These are phyloP conservation scores for Cantharis nigra DNA, from an alignment of 2,888 invertebrate genomes.

Conservation along the genomic window DNA sequence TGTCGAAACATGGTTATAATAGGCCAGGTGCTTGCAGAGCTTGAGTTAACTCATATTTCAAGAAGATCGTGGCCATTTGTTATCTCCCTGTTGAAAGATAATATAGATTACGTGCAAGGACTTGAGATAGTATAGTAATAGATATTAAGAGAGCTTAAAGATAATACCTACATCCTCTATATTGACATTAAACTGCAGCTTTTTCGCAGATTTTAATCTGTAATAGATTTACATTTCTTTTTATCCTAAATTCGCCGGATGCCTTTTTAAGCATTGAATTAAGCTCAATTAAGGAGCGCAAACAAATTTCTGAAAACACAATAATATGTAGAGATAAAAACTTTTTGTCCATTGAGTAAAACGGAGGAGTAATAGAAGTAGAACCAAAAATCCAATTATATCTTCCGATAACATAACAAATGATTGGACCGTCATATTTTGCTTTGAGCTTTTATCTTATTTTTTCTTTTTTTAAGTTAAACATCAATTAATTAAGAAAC, in stretches of 20 bases:
- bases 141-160: slow-evolving; percentile 27
- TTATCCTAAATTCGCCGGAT: not conserved
- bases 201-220: not conserved
- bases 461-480: slow-evolving; percentile 22
- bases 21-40: slow-evolving; percentile 16
- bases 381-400: slow-evolving; percentile 39
- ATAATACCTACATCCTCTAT: not conserved
- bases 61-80: slow-evolving; percentile 41
- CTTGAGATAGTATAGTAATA: slow-evolving; percentile 39
- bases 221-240: not conserved
- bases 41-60: slow-evolving; percentile 39
- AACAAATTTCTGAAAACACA: not conserved
- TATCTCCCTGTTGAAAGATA: slow-evolving; percentile 44
- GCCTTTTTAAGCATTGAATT: not conserved
- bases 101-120: slow-evolving; percentile 45
- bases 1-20: slow-evolving; percentile 16
- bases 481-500: slow-evolving; percentile 22
- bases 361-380: slow-evolving; percentile 2
- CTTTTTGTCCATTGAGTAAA: slow-evolving; percentile 4
- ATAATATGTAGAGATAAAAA: not conserved
- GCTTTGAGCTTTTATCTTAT: slow-evolving; percentile 31
- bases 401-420: slow-evolving; percentile 38
- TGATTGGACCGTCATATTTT: slow-evolving; percentile 34
- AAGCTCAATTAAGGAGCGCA: not conserved
- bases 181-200: not conserved